Evolutionary conservation across 2,888 invertebrate species (phyloP), one percentile per base, ranked within the genome.

Genomic region (Drosophila gaucha): DNA sequence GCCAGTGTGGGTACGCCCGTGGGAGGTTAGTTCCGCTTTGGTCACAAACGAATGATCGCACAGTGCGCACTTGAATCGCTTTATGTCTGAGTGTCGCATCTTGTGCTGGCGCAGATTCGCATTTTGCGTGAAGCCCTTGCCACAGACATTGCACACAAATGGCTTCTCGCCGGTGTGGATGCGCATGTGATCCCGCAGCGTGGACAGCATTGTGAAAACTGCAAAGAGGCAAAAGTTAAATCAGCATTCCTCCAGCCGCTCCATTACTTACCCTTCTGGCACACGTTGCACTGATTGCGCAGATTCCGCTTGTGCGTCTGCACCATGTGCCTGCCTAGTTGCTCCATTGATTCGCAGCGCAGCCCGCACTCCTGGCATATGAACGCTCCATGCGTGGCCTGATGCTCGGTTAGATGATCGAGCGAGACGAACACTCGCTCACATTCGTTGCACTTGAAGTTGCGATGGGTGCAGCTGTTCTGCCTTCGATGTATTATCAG

Each of bases 91-190:
- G 86, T 94, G 94, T 2, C 94, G 90, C 58, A 93, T 91, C 65
- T 93, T 91, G 70, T 94, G 94, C 62, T 94, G 94, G 0, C 92
- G 92, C 18, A 94, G 83, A 78, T 94, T 94, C 0, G 93, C 93
- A 78, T 93, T 94, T 84, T 94, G 94, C 44, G 93, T 93, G 57
- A 94, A 94, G 0, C 93, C 93, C 50, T 93, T 92, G 0, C 94
- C 94, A 41, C 94, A 94, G 0, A 93, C 92, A 0, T 93, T 93
- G 57, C 91, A 91, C 0, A 94, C 83, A 63, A 92, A 94, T 0
- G 94, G 94, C 30, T 93, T 93, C 76, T 94, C 94, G 0, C 94
- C 94, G 0, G 93, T 94, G 64, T 94, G 94, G 0, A 90, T 85
- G 3, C 94, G 89, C 78, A 94, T 89, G 76, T 94, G 94, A 69